Evolutionary conservation across 2,888 invertebrate species (phyloP), one percentile per base, ranked within the genome.

Genomic region (Elegia similella): DNA sequence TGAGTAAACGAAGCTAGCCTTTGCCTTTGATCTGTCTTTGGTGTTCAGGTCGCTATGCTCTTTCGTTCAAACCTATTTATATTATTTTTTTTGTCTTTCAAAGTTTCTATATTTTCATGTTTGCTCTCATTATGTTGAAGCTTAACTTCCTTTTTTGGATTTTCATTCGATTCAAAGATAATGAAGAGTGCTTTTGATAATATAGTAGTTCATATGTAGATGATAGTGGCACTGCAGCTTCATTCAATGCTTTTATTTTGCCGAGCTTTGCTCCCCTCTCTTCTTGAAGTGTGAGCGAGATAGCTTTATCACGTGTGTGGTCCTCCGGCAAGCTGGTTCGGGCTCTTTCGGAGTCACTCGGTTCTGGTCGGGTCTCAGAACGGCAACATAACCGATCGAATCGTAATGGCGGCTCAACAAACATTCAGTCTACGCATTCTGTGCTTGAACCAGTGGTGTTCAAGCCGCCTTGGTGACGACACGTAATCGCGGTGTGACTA

Each of bases 401-500:
- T 80, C 84, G 86, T 87, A 80, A 92, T 92, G 92, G 92, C 92
- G 89, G 91, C 86, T 85, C 81, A 75, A 88, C 87, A 89, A 91
- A 90, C 88, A 88, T 80, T 70, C 88, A 83, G 84, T 86, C 73
- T 79, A 77, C 80, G 80, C 80, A 76, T 76, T 75, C 80, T 75
- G 76, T 71, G 70, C 75, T 74, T 70, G 77, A 78, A 76, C 83
- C 89, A 90, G 90, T 91, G 80, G 82, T 78, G 84, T 78, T 83
- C 87, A 83, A 81, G 79, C 74, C 84, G 88, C 78, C 88, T 79
- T 66, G 72, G 80, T 72, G 84, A 65, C 60, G 67, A 83, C 78
- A 86, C 89, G 89, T 67, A 62, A 67, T 60, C 69, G 76, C 72
- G 74, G 69, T 69, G 76, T 71, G 66, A 66, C 63, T 65, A 66